phyloP scores from a whole-genome alignment of 1,140 invertebrate genomes.

The Drosophila asahinai region DNA sequence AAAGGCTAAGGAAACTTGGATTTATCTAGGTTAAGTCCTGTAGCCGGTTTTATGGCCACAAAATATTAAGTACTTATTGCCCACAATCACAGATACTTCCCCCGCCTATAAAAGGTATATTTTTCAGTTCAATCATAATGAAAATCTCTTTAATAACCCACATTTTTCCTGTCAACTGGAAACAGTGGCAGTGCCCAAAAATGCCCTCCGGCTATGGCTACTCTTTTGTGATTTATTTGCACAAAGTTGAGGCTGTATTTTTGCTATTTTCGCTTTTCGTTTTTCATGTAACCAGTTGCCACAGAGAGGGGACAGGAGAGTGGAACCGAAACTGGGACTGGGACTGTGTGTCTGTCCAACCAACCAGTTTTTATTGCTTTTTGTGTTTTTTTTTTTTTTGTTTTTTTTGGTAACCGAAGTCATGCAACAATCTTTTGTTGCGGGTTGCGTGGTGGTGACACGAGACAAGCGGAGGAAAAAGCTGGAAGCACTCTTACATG shows the following conservation, averaged over 20 bases:
- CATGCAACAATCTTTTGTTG: slow-evolving; percentile 39
- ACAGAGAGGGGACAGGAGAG: slow-evolving; percentile 23
- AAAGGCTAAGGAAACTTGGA: not conserved
- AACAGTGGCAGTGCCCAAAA: slow-evolving; percentile 10
- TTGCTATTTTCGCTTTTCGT: slow-evolving; percentile 31
- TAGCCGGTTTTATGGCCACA: too few species aligned
- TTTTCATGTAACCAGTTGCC: slow-evolving; percentile 56
- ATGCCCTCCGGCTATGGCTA: not conserved
- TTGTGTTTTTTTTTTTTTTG: not conserved
- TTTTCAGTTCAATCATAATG: not conserved
- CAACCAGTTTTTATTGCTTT: slow-evolving; percentile 43
- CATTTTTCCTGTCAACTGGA: not conserved
- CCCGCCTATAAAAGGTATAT: too few species aligned
- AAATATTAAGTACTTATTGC: too few species aligned
- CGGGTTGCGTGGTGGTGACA: slow-evolving; percentile 23
- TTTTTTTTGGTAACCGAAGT: slow-evolving; percentile 23
- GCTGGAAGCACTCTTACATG: slow-evolving; percentile 35
- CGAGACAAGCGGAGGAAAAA: slow-evolving; percentile 9
- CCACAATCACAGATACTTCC: too few species aligned
- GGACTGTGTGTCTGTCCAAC: slow-evolving; percentile 14
- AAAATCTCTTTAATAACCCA: not conserved
- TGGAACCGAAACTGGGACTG: slow-evolving; percentile 22
- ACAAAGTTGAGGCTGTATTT: slow-evolving; percentile 35
- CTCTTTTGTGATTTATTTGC: slow-evolving; percentile 47
- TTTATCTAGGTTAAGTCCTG: not conserved